A percentile compares a stretch with the other conserved stretches of the same genome.
Evolutionary conservation across 92 coral and sea anemone species (phyloP).

Genomic region (Blastomussa wellsi): DNA sequence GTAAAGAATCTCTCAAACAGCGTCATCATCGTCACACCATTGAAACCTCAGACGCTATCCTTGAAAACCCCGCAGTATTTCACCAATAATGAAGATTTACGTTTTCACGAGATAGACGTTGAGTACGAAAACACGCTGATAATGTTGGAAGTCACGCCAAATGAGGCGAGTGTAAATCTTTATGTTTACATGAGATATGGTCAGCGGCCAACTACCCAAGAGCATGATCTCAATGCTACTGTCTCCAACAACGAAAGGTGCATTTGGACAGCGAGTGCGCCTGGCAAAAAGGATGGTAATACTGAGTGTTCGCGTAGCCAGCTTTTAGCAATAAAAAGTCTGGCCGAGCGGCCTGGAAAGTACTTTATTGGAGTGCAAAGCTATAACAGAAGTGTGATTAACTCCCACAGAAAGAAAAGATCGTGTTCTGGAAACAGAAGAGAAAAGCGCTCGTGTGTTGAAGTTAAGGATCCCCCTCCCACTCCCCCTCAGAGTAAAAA

Average conservation of each 20-base stretch:
- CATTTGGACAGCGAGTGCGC: slow-evolving; percentile 11
- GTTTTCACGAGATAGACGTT: slow-evolving; percentile 36
- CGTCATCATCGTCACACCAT: slow-evolving; percentile 52
- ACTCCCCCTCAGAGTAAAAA: slow-evolving; percentile 66
- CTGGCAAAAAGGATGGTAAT: not conserved
- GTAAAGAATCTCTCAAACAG: slow-evolving; percentile 46
- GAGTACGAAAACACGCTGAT: slow-evolving; percentile 39
- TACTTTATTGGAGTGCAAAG: slow-evolving; percentile 38
- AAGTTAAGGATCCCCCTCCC: slow-evolving; percentile 78
- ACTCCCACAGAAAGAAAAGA: slow-evolving; percentile 25
- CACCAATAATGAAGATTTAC: slow-evolving; percentile 32
- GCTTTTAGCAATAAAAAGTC: not conserved
- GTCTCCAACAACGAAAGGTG: slow-evolving; percentile 33
- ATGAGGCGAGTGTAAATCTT: not conserved
- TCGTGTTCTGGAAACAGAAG: slow-evolving; percentile 61
- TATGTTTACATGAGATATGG: slow-evolving; percentile 32
- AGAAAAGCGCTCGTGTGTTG: slow-evolving; percentile 78
- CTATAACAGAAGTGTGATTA: not conserved
- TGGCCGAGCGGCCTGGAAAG: slow-evolving; percentile 31
- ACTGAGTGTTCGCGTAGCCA: not conserved
- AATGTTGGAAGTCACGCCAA: slow-evolving; percentile 33
- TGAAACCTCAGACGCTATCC: slow-evolving; percentile 19
- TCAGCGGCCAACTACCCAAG: slow-evolving; percentile 48
- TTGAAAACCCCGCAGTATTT: slow-evolving; percentile 25
- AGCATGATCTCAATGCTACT: slow-evolving; percentile 46